These are phyloP conservation scores for Sycophaga agraensis DNA, from an alignment of 1,140 invertebrate genomes.

Conservation along the genomic window DNA sequence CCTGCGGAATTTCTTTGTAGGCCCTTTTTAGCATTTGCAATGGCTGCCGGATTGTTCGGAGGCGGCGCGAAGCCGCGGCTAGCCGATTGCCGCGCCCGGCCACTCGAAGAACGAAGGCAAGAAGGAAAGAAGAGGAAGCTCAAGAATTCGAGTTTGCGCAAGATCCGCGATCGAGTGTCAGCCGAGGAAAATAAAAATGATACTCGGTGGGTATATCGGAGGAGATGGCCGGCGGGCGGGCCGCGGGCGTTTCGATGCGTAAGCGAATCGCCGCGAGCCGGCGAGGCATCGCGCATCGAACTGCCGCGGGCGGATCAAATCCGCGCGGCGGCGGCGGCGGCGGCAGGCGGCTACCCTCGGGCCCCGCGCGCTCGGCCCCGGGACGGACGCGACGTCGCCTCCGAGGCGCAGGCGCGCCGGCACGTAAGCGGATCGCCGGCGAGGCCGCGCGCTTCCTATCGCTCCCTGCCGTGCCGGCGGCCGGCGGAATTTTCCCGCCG, in stretches of 20 bases:
- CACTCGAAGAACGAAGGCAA: neutral
- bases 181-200: conserved; percentile 20
- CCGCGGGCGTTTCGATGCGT: conserved; percentile 32
- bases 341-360: neutral
- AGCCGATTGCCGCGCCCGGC: neutral
- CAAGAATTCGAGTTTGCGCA: conserved; percentile 6
- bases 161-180: neutral
- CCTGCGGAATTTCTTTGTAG: too few relatives aligned
- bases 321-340: neutral
- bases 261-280: conserved; percentile 34
- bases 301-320: too few relatives aligned
- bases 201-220: too few relatives aligned
- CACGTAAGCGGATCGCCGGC: too few relatives aligned
- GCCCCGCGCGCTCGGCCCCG: neutral
- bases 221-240: conserved; percentile 5
- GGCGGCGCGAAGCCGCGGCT: neutral
- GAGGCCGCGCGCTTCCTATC: too few relatives aligned
- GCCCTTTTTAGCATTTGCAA: too few relatives aligned
- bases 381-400: conserved; percentile 35
- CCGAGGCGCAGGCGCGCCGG: conserved; percentile 32
- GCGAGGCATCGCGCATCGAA: too few relatives aligned
- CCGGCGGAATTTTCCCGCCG: too few relatives aligned
- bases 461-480: too few relatives aligned
- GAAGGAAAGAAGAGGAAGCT: neutral
- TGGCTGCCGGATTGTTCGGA: too few relatives aligned